Evolutionary conservation across 2,797 vertebrate species (phyloP).

Genomic region (Oreochromis mossambicus): DNA sequence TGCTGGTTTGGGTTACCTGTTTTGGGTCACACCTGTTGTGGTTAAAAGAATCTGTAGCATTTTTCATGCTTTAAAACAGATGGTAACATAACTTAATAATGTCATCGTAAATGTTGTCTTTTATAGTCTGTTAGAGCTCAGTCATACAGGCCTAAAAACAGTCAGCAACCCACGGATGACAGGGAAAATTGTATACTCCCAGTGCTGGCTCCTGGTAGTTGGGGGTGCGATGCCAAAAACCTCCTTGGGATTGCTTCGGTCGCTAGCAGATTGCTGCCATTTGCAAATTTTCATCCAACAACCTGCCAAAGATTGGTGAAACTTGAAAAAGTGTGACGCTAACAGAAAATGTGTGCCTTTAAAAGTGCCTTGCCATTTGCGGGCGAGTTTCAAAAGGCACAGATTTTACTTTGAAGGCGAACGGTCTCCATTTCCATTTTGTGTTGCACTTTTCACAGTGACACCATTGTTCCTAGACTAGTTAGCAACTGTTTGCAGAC

Average conservation of each 20-base stretch:
- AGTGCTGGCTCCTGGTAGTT: background rate
- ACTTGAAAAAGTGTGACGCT: background rate
- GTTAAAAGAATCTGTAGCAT: background rate
- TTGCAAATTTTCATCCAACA: background rate
- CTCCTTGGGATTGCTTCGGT: background rate
- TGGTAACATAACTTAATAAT: background rate
- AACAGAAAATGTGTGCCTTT: background rate
- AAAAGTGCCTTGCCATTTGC: background rate
- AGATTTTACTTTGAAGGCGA: background rate
- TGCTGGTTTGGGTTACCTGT: background rate
- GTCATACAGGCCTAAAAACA: background rate
- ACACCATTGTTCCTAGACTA: background rate
- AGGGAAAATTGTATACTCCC: background rate
- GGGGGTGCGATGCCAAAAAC: background rate
- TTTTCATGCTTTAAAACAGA: background rate
- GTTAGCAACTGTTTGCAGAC: background rate
- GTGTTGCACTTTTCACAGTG: background rate
- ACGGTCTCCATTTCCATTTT: background rate
- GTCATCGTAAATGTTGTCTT: background rate
- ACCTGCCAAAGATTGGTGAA: background rate
- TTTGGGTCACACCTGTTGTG: background rate
- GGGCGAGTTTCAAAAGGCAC: background rate
- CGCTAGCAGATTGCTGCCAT: background rate
- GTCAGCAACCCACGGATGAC: background rate
- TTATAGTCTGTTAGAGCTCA: background rate